A percentile compares a stretch with the other conserved stretches of the same genome.
These are phyloP conservation scores for Phenganax subtilis DNA, from an alignment of 92 coral and sea anemone genomes.

Conservation along the genomic window DNA sequence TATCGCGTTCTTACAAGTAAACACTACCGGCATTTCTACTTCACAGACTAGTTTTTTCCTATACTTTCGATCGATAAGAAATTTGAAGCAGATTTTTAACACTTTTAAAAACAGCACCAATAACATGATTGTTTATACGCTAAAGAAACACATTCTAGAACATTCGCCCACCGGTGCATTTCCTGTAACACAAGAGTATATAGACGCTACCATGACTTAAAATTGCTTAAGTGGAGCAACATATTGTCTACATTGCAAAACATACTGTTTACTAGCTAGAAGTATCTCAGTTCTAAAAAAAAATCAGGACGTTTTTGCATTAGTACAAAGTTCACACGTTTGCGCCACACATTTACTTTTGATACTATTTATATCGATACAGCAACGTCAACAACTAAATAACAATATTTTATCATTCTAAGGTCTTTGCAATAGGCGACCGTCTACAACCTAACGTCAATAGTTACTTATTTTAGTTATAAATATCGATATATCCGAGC, in stretches of 20 bases:
- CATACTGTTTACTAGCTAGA: no score
- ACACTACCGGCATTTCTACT: background rate
- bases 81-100: background rate
- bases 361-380: background rate
- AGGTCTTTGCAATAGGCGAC: background rate
- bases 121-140: background rate
- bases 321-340: background rate
- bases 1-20: background rate
- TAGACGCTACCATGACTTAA: background rate
- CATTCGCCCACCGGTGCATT: background rate
- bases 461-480: background rate
- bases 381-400: background rate
- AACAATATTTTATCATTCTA: background rate
- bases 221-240: background rate
- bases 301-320: background rate
- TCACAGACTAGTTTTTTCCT: background rate
- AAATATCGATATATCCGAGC: background rate
- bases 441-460: slow-evolving; percentile 15
- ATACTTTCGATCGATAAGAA: background rate
- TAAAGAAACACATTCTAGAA: slow-evolving; percentile 9
- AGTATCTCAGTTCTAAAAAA: no score
- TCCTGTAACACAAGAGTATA: background rate
- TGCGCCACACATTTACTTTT: background rate
- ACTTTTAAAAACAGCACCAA: background rate
- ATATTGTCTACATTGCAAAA: background rate